Conservation (phyloP, 2,888 invertebrate species). For the Steinernema scapterisci region DNA sequence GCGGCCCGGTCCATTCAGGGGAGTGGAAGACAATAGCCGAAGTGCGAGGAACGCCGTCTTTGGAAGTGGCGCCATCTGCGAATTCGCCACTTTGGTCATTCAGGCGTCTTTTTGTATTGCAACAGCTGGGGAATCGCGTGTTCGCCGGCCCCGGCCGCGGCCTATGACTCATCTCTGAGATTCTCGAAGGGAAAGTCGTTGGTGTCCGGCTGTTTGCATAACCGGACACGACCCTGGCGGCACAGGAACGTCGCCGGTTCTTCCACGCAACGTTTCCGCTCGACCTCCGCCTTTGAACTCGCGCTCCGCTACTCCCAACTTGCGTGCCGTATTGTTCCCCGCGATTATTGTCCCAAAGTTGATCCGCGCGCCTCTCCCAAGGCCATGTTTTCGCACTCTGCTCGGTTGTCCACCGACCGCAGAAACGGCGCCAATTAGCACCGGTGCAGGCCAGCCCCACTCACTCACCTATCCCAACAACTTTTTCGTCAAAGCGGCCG, state of each 20-base stretch:
- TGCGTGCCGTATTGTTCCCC: conserved; percentile 5
- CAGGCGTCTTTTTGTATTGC: conserved; percentile 17
- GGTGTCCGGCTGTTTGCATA: conserved; percentile 6
- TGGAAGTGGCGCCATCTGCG: conserved; percentile 30
- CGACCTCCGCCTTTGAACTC: conserved; percentile 15
- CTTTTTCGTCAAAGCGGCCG: neutral
- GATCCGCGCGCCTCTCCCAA: neutral
- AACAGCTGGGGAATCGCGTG: conserved; percentile 8
- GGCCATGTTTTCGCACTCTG: neutral
- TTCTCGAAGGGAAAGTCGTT: neutral
- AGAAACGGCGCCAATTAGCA: neutral
- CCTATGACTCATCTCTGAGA: neutral
- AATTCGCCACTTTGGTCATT: conserved; percentile 16
- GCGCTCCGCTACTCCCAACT: conserved; percentile 24
- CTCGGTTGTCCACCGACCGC: neutral
- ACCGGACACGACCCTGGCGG: neutral
- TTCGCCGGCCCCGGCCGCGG: neutral
- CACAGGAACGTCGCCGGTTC: neutral
- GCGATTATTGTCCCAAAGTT: neutral
- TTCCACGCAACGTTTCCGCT: neutral
- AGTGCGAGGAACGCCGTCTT: conserved; percentile 13
- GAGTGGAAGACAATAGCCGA: conserved; percentile 8
- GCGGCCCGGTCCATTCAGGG: too few relatives aligned
- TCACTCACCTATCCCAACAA: neutral
- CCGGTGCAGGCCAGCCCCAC: neutral